phyloP scores from a whole-genome alignment of 2,888 invertebrate genomes.

The Drosophila leonis region DNA sequence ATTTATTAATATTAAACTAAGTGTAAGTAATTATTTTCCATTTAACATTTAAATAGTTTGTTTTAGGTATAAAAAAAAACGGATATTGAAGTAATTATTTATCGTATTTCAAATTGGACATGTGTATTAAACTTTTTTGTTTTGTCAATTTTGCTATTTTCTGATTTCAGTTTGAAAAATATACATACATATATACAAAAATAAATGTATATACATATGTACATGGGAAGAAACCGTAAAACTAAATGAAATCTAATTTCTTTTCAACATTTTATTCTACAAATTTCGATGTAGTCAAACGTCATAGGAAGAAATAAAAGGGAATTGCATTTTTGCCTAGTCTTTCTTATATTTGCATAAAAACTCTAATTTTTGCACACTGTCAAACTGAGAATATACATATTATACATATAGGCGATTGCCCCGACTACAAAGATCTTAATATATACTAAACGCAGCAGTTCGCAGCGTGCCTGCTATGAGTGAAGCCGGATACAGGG shows the following conservation, averaged over 20 bases:
- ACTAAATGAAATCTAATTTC: too few species aligned
- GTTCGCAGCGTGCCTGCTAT: not conserved
- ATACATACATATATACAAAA: too few species aligned
- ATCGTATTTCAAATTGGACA: not conserved
- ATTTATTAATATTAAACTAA: not conserved
- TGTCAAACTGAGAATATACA: not conserved
- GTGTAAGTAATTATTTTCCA: not conserved
- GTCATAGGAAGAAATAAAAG: too few species aligned
- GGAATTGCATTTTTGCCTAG: not conserved
- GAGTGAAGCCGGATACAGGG: not conserved
- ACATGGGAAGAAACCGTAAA: too few species aligned
- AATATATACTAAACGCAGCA: not conserved
- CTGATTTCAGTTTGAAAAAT: too few species aligned
- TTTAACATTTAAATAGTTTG: not conserved
- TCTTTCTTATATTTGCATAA: not conserved
- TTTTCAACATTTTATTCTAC: too few species aligned
- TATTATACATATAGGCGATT: not conserved
- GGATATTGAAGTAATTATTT: not conserved
- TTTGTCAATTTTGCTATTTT: too few species aligned
- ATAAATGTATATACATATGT: too few species aligned
- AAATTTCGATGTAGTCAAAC: not conserved
- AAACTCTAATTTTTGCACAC: not conserved
- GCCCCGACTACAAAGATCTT: not conserved
- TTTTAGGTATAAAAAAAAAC: not conserved
- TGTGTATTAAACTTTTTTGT: too few species aligned